phyloP scores from a whole-genome alignment of 2,797 vertebrate genomes.

The Manis pentadactyla region DNA sequence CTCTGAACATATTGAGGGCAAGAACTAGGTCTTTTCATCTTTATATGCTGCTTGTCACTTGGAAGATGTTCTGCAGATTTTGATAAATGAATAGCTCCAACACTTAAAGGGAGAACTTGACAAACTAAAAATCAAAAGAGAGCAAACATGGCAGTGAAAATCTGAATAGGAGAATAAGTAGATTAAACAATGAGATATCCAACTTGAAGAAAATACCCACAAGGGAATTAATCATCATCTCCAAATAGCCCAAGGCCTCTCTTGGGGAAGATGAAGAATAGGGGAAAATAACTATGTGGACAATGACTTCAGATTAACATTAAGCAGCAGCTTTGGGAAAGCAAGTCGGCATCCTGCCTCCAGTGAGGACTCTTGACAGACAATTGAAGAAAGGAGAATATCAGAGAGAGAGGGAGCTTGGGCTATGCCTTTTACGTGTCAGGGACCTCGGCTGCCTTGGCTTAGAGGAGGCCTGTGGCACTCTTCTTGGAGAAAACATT shows the following conservation, averaged over 20 bases:
- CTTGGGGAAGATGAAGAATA: neutral
- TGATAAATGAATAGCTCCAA: neutral
- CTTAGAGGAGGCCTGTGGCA: neutral
- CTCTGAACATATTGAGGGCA: neutral
- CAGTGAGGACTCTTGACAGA: neutral
- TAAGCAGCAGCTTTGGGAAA: neutral
- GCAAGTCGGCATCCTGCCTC: neutral
- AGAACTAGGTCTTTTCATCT: neutral
- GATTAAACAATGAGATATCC: neutral
- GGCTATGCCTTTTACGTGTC: neutral
- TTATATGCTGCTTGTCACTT: neutral
- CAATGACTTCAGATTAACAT: neutral
- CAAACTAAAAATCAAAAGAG: neutral
- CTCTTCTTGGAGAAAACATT: neutral
- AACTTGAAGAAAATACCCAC: slow-evolving; percentile 7
- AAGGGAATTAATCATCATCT: neutral
- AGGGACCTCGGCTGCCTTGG: neutral
- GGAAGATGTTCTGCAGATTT: neutral
- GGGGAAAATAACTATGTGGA: neutral
- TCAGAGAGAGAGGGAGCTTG: neutral
- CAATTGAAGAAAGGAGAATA: neutral
- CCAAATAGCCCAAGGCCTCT: neutral
- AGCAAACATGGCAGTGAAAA: neutral
- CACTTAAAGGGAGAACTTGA: neutral
- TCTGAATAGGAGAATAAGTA: neutral